These are phyloP conservation scores for Agriotes lineatus DNA, from an alignment of 2,888 invertebrate genomes.

Conservation along the genomic window DNA sequence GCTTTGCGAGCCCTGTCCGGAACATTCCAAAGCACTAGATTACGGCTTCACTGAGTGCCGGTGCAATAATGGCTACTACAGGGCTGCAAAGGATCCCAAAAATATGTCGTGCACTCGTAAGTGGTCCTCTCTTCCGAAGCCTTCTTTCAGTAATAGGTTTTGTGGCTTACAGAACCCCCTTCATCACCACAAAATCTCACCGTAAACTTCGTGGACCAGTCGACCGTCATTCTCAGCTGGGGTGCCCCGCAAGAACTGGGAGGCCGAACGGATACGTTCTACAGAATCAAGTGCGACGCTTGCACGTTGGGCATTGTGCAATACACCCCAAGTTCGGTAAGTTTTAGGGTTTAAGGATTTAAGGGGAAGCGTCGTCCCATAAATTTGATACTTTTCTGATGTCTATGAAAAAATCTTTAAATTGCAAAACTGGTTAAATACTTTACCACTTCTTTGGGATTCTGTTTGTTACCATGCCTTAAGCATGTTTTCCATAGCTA, in stretches of 20 bases:
- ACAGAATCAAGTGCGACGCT: slow-evolving; percentile 86
- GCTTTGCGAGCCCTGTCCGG: slow-evolving; percentile 90
- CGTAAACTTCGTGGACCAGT: slow-evolving; percentile 90
- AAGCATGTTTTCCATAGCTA: no score
- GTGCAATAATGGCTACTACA: slow-evolving; percentile 88
- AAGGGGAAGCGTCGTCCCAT: no score
- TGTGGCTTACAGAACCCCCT: slow-evolving; percentile 83
- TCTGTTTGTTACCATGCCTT: no score
- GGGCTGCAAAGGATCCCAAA: slow-evolving; percentile 88
- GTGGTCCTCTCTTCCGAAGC: no score
- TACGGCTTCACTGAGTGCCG: slow-evolving; percentile 89
- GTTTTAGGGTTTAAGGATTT: no score
- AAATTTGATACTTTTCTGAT: no score
- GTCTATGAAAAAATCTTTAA: no score
- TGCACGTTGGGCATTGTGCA: slow-evolving; percentile 80
- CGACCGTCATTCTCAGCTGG: slow-evolving; percentile 93
- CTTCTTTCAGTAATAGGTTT: no score
- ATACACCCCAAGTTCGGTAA: slow-evolving; percentile 76
- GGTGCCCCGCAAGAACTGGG: slow-evolving; percentile 82
- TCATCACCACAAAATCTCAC: slow-evolving; percentile 91
- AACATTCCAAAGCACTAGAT: slow-evolving; percentile 87
- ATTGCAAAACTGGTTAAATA: no score
- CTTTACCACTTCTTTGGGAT: no score
- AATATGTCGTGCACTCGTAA: slow-evolving; percentile 89
- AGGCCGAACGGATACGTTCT: slow-evolving; percentile 86